Evolutionary conservation across 2,888 invertebrate species (phyloP), one percentile per base, ranked within the genome.

Genomic region (Sphecodes monilicornis): DNA sequence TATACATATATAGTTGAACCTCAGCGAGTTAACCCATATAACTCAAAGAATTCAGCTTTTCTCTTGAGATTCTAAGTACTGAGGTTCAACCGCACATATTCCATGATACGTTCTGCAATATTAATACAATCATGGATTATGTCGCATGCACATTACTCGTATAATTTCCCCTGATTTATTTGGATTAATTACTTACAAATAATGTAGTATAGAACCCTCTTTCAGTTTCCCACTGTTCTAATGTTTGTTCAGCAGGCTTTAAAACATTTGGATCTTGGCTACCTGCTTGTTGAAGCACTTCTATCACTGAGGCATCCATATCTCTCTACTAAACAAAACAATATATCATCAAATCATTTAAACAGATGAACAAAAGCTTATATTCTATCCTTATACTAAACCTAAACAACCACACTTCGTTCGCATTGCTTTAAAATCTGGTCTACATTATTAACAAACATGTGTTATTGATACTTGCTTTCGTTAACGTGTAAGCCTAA

Each of bases 191-290:
- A 90, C 96, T 96, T 95, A 98, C 98, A 95, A 97, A 96, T 87
- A 99, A 95, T 36, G 97, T 97, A 80, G 97, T 97, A 95, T 98
- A 98, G 95, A 98, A 99, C 46, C 98, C 98, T 46, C 97, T 97
- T 94, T 98, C 97, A 41, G 96, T 97, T 95, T 99, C 98, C 98
- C 98, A 98, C 96, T 97, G 97, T 91, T 96, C 96, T 36, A 99
- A 96, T 93, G 98, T 98, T 89, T 97, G 96, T 95, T 98, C 98
- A 43, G 99, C 98, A 66, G 98, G 97, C 95, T 98, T 98, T 78
- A 99, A 95, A 66, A 98, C 95, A 88, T 96, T 97, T 22, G 98
- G 96, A 95, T 98, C 97, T 94, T 98, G 98, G 95, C 98, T 98
- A 82, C 98, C 97, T 43, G 98, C 98, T 93, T 97, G 96, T 92